A percentile compares a stretch with the other conserved stretches of the same genome.
Evolutionary conservation across 2,113 vertebrate species (phyloP).

Genomic region (Sinocyclocheilus maitianheensis): DNA sequence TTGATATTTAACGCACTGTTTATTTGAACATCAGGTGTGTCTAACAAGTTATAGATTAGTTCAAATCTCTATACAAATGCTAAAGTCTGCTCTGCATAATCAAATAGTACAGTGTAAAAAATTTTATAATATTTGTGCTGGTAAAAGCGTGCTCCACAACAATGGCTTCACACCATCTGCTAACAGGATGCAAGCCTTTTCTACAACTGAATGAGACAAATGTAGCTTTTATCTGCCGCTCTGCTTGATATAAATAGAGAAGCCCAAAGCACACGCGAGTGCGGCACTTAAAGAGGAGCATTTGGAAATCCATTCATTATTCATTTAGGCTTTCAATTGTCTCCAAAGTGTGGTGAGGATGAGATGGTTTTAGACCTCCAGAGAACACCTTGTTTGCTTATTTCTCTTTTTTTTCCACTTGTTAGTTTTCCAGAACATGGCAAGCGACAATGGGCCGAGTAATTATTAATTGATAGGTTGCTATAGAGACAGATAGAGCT

Average conservation of each 20-base stretch:
- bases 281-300: constrained; percentile 21
- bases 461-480: constrained; percentile 54
- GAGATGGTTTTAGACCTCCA: constrained; percentile 9
- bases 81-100: neutral
- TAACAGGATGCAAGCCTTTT: neutral
- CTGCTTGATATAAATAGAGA: constrained; percentile 21
- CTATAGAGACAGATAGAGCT: constrained; percentile 44
- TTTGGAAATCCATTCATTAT: constrained; percentile 55
- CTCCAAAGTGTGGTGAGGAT: constrained; percentile 7
- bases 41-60: too few species aligned
- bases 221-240: constrained; percentile 29
- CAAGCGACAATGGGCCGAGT: neutral
- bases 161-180: neutral
- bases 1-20: neutral
- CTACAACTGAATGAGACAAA: constrained; percentile 1
- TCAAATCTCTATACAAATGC: neutral
- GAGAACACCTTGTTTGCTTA: constrained; percentile 12
- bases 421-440: constrained; percentile 13
- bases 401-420: constrained; percentile 13
- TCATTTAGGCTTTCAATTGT: constrained; percentile 43
- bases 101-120: neutral
- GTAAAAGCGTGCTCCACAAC: neutral
- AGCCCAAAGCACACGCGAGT: neutral
- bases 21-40: neutral
- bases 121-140: neutral